Evolutionary conservation across 2,888 invertebrate genomes (phyloP).

Genomic region (Mellilla xanthometata): DNA sequence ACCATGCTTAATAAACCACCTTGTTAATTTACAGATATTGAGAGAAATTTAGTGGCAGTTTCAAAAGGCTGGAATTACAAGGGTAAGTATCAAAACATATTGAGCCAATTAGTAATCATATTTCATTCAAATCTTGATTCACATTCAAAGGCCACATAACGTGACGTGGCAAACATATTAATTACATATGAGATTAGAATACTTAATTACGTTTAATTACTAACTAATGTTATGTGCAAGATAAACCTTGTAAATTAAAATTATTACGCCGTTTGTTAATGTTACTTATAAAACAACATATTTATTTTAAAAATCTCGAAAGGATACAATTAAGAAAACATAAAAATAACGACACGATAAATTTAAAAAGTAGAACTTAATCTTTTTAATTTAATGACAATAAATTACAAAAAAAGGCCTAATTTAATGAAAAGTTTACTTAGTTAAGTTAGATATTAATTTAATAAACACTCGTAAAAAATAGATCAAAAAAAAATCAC

Average conservation of each 20-base stretch:
- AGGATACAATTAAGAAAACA: too few relatives aligned
- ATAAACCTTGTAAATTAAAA: neutral
- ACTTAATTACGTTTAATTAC: conserved; percentile 8
- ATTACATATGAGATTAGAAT: conserved; percentile 14
- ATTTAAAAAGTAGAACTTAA: too few relatives aligned
- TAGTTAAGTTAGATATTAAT: too few relatives aligned
- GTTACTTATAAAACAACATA: neutral
- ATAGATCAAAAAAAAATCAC: too few relatives aligned
- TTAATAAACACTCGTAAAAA: too few relatives aligned
- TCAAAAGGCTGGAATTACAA: conserved; percentile 36
- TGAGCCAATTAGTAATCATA: conserved; percentile 21
- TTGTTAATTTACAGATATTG: neutral
- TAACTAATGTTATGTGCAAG: neutral
- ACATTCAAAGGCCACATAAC: conserved; percentile 10
- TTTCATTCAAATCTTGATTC: conserved; percentile 19
- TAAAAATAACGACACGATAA: too few relatives aligned
- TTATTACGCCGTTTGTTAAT: neutral
- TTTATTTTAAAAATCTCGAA: too few relatives aligned
- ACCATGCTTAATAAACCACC: too few relatives aligned
- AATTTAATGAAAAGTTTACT: too few relatives aligned
- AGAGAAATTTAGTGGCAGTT: neutral
- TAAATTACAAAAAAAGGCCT: too few relatives aligned
- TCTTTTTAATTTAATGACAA: too few relatives aligned
- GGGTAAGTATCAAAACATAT: conserved; percentile 34
- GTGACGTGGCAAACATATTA: conserved; percentile 15